Percentiles rank a stretch among this genome's conserved stretches.
Conservation (phyloP, 1,140 invertebrate genomes). For the Gryllus bimaculatus region DNA sequence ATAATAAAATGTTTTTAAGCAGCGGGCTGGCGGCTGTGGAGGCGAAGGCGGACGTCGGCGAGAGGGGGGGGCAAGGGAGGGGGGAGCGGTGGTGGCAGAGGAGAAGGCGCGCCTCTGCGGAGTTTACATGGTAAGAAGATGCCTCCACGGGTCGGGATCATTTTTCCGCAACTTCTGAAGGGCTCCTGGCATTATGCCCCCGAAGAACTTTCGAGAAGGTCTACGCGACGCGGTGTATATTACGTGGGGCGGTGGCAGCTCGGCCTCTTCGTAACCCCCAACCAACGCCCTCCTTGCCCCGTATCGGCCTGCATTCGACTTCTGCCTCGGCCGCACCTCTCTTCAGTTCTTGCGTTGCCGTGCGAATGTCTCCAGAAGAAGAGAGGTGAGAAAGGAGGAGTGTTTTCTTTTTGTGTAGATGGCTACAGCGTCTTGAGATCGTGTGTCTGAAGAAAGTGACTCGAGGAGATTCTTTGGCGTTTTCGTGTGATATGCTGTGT, state of each 20-base stretch:
- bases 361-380: not conserved
- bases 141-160: not conserved
- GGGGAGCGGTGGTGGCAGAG: not conserved
- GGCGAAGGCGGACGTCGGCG: too few species aligned
- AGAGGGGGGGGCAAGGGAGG: not conserved
- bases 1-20: constrained; percentile 2
- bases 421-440: too few species aligned
- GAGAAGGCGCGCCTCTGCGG: not conserved
- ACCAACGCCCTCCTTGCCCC: not conserved
- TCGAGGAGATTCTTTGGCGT: too few species aligned
- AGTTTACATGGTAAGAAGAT: constrained; percentile 5
- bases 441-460: too few species aligned
- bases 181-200: not conserved
- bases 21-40: not conserved
- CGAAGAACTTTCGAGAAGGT: constrained; percentile 3
- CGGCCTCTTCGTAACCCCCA: not conserved
- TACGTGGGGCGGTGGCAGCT: not conserved
- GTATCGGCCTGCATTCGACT: not conserved
- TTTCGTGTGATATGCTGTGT: too few species aligned
- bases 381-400: too few species aligned
- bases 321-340: not conserved
- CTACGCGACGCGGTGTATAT: constrained; percentile 2
- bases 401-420: too few species aligned
- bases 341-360: not conserved
- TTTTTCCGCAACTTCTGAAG: constrained; percentile 4